Evolutionary conservation across 1,140 invertebrate genomes (phyloP).

Genomic region (Sinonovacula constricta): DNA sequence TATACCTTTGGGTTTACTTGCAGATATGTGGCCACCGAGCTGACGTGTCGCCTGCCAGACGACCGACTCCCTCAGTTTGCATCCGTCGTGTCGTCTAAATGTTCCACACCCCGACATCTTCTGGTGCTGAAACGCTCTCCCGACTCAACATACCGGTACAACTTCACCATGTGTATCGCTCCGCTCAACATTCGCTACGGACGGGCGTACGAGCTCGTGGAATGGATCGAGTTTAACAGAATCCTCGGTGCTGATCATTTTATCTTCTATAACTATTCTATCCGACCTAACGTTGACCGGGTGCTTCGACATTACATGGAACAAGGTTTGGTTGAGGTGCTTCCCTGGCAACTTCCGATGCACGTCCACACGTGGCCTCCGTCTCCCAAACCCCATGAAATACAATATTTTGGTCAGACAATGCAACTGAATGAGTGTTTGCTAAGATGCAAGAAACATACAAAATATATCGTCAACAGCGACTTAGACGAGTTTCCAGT

Average conservation of each 20-base stretch:
- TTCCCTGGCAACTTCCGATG: constrained; percentile 92
- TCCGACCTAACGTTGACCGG: constrained; percentile 85
- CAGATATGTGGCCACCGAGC: constrained; percentile 51
- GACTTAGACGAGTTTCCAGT: constrained; percentile 66
- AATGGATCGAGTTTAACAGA: constrained; percentile 94
- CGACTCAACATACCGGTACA: too few relatives aligned
- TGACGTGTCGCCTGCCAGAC: constrained; percentile 30
- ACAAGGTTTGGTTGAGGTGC: constrained; percentile 84
- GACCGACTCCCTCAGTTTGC: constrained; percentile 33
- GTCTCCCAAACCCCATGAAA: too few relatives aligned
- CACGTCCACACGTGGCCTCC: constrained; percentile 39
- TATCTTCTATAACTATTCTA: constrained; percentile 94
- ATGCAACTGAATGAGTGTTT: not conserved
- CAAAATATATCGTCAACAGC: not conserved
- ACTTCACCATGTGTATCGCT: constrained; percentile 94
- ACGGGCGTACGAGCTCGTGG: constrained; percentile 86
- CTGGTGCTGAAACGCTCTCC: too few relatives aligned
- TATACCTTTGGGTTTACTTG: constrained; percentile 8
- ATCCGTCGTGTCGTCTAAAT: constrained; percentile 42
- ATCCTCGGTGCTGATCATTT: constrained; percentile 93
- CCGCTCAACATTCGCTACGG: constrained; percentile 96
- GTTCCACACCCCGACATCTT: constrained; percentile 10
- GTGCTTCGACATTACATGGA: constrained; percentile 86
- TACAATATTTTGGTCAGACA: not conserved
- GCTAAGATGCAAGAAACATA: not conserved